A percentile compares a stretch with the other conserved stretches of the same genome.
Evolutionary conservation across 2,888 invertebrate genomes (phyloP).

Genomic region (Congeria kusceri): DNA sequence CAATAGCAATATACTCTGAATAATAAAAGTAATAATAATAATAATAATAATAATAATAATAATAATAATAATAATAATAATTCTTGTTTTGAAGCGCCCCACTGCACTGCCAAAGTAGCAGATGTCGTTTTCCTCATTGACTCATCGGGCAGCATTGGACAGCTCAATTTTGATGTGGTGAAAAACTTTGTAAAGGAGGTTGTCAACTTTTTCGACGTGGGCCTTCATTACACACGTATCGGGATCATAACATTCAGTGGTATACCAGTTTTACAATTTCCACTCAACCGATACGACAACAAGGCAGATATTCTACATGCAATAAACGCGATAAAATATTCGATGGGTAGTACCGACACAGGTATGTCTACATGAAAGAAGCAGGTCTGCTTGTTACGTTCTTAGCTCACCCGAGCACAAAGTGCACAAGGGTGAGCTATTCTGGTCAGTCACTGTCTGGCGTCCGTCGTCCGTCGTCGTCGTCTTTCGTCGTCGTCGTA

Average conservation of each 20-base stretch:
- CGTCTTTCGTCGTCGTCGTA: too few species aligned
- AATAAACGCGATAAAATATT: conserved; percentile 34
- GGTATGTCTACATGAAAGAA: too few species aligned
- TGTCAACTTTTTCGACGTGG: conserved; percentile 34
- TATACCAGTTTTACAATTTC: conserved; percentile 36
- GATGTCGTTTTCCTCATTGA: conserved; percentile 79
- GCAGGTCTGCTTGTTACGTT: too few species aligned
- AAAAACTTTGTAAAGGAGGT: conserved; percentile 63
- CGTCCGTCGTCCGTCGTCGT: too few species aligned
- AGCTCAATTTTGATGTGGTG: conserved; percentile 69
- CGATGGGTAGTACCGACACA: conserved; percentile 54
- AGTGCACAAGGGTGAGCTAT: too few species aligned
- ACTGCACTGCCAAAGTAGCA: conserved; percentile 51
- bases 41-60: too few species aligned
- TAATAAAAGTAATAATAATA: too few species aligned
- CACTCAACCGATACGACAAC: conserved; percentile 37
- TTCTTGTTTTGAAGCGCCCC: too few species aligned
- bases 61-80: too few species aligned
- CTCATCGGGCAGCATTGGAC: conserved; percentile 76
- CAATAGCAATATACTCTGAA: too few species aligned
- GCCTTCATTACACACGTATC: conserved; percentile 34
- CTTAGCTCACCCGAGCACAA: too few species aligned
- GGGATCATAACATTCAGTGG: conserved; percentile 55
- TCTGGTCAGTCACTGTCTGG: too few species aligned
- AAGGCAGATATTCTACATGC: conserved; percentile 24